A percentile compares a stretch with the other conserved stretches of the same genome.
Conservation (phyloP, 1,140 invertebrate genomes). For the Ceratina calcarata region DNA sequence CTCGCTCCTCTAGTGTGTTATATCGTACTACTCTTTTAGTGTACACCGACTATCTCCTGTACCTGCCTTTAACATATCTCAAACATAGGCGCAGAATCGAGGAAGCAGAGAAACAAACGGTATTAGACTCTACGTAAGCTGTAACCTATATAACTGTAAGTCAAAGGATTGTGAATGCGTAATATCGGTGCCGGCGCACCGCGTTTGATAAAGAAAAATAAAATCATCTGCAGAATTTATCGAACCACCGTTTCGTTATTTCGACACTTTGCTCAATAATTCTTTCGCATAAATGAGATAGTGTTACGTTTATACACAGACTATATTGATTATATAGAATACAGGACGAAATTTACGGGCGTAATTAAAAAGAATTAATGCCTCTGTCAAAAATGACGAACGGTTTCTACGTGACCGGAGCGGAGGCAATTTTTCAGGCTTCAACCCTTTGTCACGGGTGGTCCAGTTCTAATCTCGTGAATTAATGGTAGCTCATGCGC, state of each 20-base stretch:
- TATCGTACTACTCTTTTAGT: constrained; percentile 40
- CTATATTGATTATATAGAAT: too few relatives aligned
- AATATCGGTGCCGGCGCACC: constrained; percentile 48
- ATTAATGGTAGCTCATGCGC: constrained; percentile 46
- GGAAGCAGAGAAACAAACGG: constrained; percentile 15
- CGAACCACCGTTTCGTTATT: background rate
- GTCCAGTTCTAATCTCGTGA: constrained; percentile 29
- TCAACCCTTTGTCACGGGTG: background rate
- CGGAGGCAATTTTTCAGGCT: background rate
- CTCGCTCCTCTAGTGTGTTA: constrained; percentile 22
- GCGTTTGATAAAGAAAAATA: constrained; percentile 70
- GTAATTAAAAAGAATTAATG: too few relatives aligned
- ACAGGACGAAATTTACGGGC: too few relatives aligned
- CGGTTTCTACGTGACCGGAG: too few relatives aligned
- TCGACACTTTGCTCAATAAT: too few relatives aligned
- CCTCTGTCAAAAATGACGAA: too few relatives aligned
- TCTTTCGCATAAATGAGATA: too few relatives aligned
- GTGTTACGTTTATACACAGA: too few relatives aligned
- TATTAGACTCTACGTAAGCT: constrained; percentile 55
- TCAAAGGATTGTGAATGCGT: constrained; percentile 63
- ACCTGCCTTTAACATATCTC: constrained; percentile 63
- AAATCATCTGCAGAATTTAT: constrained; percentile 44
- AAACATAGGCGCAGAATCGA: constrained; percentile 48
- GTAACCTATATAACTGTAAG: constrained; percentile 48
- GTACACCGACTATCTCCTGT: constrained; percentile 54